phyloP scores from a whole-genome alignment of 2,797 vertebrate genomes.

The Acipenser oxyrinchus region DNA sequence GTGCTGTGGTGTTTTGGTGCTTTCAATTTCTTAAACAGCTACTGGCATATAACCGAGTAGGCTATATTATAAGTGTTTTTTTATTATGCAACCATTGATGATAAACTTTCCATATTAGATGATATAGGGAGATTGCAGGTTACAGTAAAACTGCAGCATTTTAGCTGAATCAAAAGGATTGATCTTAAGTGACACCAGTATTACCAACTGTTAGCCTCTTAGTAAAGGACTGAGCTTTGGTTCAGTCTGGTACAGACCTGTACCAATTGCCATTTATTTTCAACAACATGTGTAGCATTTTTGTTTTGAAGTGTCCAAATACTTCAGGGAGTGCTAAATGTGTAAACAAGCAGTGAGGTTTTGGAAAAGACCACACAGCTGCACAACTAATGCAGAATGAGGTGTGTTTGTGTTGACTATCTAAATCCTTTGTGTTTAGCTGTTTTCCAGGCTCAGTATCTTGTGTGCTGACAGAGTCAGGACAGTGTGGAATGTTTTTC shows the following conservation, averaged over 20 bases:
- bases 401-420: not conserved
- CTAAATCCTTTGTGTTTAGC: not conserved
- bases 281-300: not conserved
- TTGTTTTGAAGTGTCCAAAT: not conserved
- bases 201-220: not conserved
- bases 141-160: no score
- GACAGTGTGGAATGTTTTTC: no score
- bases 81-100: not conserved
- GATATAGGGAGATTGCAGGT: no score
- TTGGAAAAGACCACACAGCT: not conserved
- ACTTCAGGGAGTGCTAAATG: no score
- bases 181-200: conserved; percentile 27
- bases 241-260: not conserved
- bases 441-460: not conserved
- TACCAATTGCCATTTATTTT: not conserved
- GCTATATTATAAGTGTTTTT: not conserved
- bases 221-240: not conserved
- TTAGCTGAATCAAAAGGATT: not conserved
- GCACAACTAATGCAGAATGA: not conserved
- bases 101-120: no score
- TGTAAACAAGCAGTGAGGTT: no score
- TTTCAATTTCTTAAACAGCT: no score
- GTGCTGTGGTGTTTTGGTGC: conserved; percentile 20
- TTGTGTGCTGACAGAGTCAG: no score
- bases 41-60: no score